A percentile compares a stretch with the other conserved stretches of the same genome.
Conservation (phyloP, 1,140 invertebrate genomes). For the Thrips palmi region DNA sequence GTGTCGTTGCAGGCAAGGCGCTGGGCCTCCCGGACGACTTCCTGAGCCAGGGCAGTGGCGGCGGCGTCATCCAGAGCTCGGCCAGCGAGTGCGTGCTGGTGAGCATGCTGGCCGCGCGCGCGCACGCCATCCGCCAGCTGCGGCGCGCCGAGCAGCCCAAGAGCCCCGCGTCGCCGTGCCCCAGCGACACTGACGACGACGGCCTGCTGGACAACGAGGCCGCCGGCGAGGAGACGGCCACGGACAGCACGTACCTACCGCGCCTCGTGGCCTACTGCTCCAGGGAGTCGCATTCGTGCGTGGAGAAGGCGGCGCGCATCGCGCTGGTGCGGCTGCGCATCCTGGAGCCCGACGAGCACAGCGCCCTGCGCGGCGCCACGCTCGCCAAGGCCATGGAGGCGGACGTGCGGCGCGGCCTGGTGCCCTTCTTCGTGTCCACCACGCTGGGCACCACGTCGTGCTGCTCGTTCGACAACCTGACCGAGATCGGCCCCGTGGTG, state of each 20-base stretch:
- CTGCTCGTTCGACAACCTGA: constrained; percentile 64
- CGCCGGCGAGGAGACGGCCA: constrained; percentile 31
- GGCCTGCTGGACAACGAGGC: constrained; percentile 20
- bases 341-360: constrained; percentile 69
- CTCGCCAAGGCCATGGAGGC: constrained; percentile 50
- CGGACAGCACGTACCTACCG: constrained; percentile 60
- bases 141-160: too few relatives aligned
- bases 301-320: constrained; percentile 90
- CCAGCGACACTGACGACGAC: too few relatives aligned
- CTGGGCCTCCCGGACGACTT: constrained; percentile 33
- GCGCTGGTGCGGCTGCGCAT: constrained; percentile 72
- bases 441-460: constrained; percentile 65
- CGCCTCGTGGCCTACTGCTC: constrained; percentile 68
- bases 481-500: constrained; percentile 64
- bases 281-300: constrained; percentile 76
- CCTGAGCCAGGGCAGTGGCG: constrained; percentile 37
- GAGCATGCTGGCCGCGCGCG: constrained; percentile 58
- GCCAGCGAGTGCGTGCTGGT: constrained; percentile 79
- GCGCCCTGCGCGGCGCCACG: constrained; percentile 51
- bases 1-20: constrained; percentile 28
- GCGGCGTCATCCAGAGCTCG: constrained; percentile 56
- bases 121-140: constrained; percentile 49
- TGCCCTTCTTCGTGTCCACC: constrained; percentile 72
- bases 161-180: too few relatives aligned
- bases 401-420: constrained; percentile 56